Base-by-base conservation (phyloP, 2,888 invertebrate species). In the Chrysolina oricalcia region DNA sequence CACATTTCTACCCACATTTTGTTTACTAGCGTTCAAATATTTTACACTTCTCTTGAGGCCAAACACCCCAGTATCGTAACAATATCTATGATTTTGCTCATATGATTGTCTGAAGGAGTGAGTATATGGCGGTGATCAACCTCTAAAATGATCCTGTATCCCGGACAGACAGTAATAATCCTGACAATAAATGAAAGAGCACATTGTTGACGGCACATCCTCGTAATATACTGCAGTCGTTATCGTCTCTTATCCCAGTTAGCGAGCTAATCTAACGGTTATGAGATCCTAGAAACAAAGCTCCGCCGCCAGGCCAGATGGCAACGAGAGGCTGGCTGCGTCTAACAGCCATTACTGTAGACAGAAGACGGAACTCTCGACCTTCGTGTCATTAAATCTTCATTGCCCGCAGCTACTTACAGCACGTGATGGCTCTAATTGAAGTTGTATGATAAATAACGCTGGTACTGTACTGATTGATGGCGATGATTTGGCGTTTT, bases 361-460 rank as follows among this genome's bases (percentile, higher is more conserved):
- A 64, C 70, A 48, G 21, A 53, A 53, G 53, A 53, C 56, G 64
- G 69, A 66, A 53, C 27, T 65, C 59, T 63, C 48, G 69, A 53
- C 70, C 73, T 50, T 64, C 17, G 43, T 27, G 53, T 70, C 66
- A 67, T 73, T 73, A 76, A 70, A 73, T 65, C 66, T 73, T 68
- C 53, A 68, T 67, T n/a, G 35, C 40, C n/a, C 11, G 21, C 23
- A 46, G 46, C 66, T 48, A 66, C 66, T 66, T 66, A 46, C 3
- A 66, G 48, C 40, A 43, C 19, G 43, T 65, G 65, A 71, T 46
- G 53, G 67, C 66, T 71, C 63, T 78, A 79, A 76, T 74, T 79
- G 73, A 75, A 78, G 78, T 81, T 79, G 78, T 81, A 78, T 79
- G 77, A 79, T 81, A 81, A 81, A 79, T 79, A 77, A 78, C 68